phyloP scores from a whole-genome alignment of 2,113 vertebrate species.

The Carollia perspicillata region DNA sequence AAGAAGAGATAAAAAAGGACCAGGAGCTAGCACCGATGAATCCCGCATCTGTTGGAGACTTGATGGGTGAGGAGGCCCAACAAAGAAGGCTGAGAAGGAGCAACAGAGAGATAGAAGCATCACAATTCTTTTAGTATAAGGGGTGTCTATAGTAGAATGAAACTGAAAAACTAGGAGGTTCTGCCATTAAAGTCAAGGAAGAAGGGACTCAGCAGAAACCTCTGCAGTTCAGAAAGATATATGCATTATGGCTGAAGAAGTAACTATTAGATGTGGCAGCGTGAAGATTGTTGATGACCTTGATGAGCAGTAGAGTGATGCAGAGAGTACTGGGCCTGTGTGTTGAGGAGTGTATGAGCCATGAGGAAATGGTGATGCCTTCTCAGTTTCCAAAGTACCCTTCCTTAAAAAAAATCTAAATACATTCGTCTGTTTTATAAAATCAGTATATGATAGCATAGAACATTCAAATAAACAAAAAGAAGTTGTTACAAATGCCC shows the following conservation, averaged over 20 bases:
- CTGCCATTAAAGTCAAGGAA: not conserved
- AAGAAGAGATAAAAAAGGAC: not conserved
- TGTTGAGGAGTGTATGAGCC: not conserved
- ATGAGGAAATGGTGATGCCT: not conserved
- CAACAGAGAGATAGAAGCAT: not conserved
- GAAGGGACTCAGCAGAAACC: not conserved
- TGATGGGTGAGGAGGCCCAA: not conserved
- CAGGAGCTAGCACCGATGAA: not conserved
- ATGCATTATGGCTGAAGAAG: not conserved
- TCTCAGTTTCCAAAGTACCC: not conserved
- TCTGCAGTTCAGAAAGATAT: not conserved
- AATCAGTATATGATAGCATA: not conserved
- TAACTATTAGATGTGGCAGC: not conserved
- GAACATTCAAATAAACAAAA: conserved; percentile 31
- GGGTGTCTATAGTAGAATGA: not conserved
- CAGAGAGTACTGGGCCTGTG: not conserved
- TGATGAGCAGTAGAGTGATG: not conserved
- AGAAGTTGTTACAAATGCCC: not conserved
- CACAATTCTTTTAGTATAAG: not conserved
- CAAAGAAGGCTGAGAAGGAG: not conserved
- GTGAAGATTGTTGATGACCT: not conserved
- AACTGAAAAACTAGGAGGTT: not conserved
- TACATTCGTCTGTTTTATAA: not conserved
- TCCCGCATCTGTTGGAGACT: not conserved
- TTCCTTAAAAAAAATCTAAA: not conserved